Evolutionary conservation across 1,140 invertebrate species (phyloP).

Genomic region (Drosophila pachea): DNA sequence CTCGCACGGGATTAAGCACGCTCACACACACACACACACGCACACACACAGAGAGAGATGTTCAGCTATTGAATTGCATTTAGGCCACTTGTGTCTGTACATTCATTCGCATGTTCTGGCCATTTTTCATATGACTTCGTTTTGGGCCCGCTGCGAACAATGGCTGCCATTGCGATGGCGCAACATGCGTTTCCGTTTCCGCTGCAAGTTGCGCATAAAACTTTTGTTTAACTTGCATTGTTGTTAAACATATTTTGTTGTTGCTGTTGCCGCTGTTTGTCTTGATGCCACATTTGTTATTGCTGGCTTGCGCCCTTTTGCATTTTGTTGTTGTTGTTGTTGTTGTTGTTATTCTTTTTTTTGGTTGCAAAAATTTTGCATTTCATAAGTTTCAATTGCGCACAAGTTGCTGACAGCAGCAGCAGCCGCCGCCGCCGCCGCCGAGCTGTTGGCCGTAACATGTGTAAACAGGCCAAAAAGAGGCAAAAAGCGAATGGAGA

Average conservation of each 20-base stretch:
- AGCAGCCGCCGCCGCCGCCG: conserved; percentile 14
- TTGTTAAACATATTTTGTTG: conserved; percentile 44
- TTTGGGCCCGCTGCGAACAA: conserved; percentile 44
- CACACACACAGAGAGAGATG: conserved; percentile 11
- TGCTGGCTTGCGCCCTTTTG: conserved; percentile 36
- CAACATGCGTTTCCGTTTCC: conserved; percentile 71
- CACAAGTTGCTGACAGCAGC: conserved; percentile 70
- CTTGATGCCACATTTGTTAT: conserved; percentile 62
- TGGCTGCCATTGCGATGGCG: conserved; percentile 54
- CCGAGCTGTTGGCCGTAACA: conserved; percentile 59
- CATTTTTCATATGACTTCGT: not conserved
- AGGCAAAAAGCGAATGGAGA: too few species aligned
- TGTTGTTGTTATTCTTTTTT: conserved; percentile 12
- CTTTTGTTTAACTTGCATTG: conserved; percentile 73
- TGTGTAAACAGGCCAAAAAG: conserved; percentile 61
- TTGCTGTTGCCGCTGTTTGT: conserved; percentile 11
- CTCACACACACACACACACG: too few species aligned
- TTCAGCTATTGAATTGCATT: conserved; percentile 71
- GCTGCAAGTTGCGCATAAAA: conserved; percentile 57
- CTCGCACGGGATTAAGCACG: conserved; percentile 12
- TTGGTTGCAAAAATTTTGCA: conserved; percentile 54
- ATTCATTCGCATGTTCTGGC: conserved; percentile 23
- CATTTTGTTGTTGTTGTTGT: conserved; percentile 5
- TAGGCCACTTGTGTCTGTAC: conserved; percentile 58
- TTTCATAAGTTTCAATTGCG: conserved; percentile 74